Evolutionary conservation across 2,113 vertebrate genomes (phyloP).

Genomic region (Dromiciops gliroides): DNA sequence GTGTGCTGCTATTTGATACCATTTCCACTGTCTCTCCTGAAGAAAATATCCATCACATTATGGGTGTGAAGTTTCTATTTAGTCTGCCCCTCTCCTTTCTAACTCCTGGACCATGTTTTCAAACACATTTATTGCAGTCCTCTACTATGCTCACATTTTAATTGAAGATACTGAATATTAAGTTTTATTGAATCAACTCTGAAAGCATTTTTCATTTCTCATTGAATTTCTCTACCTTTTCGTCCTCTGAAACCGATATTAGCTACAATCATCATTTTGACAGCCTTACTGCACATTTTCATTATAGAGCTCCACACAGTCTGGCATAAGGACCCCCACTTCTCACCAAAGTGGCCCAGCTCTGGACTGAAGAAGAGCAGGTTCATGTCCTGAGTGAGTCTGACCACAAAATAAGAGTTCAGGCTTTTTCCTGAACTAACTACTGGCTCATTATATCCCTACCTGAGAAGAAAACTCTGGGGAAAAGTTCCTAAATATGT

Average conservation of each 20-base stretch:
- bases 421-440: background rate
- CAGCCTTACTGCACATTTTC: background rate
- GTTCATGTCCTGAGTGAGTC: background rate
- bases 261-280: background rate
- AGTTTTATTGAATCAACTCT: background rate
- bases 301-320: background rate
- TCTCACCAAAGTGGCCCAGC: background rate
- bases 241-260: background rate
- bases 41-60: background rate
- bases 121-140: background rate
- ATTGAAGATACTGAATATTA: background rate
- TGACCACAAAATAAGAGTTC: background rate
- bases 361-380: background rate
- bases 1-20: background rate
- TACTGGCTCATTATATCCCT: background rate
- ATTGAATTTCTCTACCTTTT: background rate
- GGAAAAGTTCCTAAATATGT: background rate
- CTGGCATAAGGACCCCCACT: background rate
- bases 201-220: background rate
- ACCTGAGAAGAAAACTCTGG: background rate
- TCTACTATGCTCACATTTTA: background rate
- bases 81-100: background rate
- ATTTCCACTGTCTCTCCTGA: background rate
- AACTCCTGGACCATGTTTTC: background rate
- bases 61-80: background rate